phyloP scores from a whole-genome alignment of 2,888 invertebrate genomes.

The Ophion obscuratus region DNA sequence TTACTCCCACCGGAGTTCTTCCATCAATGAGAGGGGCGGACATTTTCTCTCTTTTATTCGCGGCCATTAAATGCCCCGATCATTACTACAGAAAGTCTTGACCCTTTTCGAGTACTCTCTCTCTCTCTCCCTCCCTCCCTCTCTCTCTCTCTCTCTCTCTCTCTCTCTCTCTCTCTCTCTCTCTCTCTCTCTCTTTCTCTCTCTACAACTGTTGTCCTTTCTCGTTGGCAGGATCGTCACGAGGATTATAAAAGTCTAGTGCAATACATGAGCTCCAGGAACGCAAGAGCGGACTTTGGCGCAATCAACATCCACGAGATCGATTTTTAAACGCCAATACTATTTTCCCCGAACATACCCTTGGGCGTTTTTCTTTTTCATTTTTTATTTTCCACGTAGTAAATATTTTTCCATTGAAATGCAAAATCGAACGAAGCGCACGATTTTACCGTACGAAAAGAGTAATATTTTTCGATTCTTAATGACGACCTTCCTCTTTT shows the following conservation, averaged over 20 bases:
- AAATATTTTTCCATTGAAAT: not conserved
- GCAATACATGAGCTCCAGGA: too few species aligned
- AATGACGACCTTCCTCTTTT: too few species aligned
- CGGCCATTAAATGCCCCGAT: constrained; percentile 48
- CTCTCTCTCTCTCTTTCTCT: too few species aligned
- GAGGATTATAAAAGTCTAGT: too few species aligned
- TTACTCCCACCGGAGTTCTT: constrained; percentile 47
- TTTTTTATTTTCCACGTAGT: not conserved
- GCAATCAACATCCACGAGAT: not conserved
- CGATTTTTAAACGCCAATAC: not conserved
- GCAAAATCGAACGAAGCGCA: not conserved
- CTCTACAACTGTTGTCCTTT: not conserved
- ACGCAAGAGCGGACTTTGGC: too few species aligned
- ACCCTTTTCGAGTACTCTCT: constrained; percentile 17
- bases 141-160: too few species aligned
- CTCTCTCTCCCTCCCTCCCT: not conserved
- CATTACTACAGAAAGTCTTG: constrained; percentile 51
- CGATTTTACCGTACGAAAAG: too few species aligned
- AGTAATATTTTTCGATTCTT: too few species aligned
- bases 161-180: too few species aligned
- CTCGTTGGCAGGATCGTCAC: too few species aligned
- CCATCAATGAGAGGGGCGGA: constrained; percentile 37
- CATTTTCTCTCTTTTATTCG: constrained; percentile 6
- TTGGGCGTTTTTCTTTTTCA: not conserved
- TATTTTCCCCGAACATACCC: too few species aligned